phyloP scores from a whole-genome alignment of 2,888 invertebrate species.

The Hyles lineata region DNA sequence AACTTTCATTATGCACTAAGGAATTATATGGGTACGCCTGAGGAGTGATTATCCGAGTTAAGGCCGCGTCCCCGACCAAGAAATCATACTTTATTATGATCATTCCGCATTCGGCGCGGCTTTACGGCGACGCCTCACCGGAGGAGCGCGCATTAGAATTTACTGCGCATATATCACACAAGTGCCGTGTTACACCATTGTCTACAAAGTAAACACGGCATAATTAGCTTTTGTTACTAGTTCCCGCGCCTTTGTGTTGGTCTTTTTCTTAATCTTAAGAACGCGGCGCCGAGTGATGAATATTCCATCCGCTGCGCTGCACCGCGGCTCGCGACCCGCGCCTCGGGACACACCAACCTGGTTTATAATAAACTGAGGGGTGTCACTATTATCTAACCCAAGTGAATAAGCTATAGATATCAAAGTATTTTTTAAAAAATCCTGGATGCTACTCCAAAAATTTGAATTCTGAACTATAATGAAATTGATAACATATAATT shows the following conservation, averaged over 20 bases:
- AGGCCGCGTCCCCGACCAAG: constrained; percentile 80
- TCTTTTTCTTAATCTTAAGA: constrained; percentile 34
- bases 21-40: constrained; percentile 84
- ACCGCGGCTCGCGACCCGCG: background rate
- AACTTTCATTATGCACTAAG: constrained; percentile 86
- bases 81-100: constrained; percentile 84
- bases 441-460: background rate
- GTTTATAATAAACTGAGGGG: constrained; percentile 7
- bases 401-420: background rate
- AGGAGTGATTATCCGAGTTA: constrained; percentile 83
- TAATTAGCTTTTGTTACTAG: constrained; percentile 65
- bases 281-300: constrained; percentile 14
- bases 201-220: constrained; percentile 64
- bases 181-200: constrained; percentile 64
- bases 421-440: background rate
- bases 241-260: constrained; percentile 33
- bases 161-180: constrained; percentile 76
- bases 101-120: constrained; percentile 70
- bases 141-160: constrained; percentile 75
- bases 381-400: background rate
- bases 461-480: background rate
- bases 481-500: too few species aligned
- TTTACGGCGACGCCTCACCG: constrained; percentile 73
- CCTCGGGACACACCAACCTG: background rate
- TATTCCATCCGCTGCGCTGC: constrained; percentile 8